A percentile compares a stretch with the other conserved stretches of the same genome.
phyloP scores from a whole-genome alignment of 2,888 invertebrate species.

The Leptinotarsa juncta region DNA sequence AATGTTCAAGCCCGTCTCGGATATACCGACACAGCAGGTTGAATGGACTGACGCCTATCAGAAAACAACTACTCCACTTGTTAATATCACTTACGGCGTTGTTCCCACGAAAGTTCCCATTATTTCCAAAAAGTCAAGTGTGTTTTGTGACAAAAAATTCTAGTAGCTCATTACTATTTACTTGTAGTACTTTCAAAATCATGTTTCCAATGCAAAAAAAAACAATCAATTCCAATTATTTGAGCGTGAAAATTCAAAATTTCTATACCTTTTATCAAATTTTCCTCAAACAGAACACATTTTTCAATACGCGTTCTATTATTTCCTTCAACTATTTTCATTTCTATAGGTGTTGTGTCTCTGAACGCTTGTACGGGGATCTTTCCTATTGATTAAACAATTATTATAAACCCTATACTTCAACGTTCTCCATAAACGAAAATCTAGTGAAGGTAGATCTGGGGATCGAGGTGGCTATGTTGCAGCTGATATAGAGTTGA shows the following conservation, averaged over 20 bases:
- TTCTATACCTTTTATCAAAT: background rate
- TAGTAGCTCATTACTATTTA: background rate
- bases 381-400: background rate
- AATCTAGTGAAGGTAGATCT: conserved; percentile 2
- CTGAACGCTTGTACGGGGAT: background rate
- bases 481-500: background rate
- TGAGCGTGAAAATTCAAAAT: background rate
- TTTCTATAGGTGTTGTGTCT: background rate
- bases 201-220: too few relatives aligned
- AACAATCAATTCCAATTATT: background rate
- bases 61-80: too few relatives aligned
- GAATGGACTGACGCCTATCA: too few relatives aligned
- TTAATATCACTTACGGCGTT: too few relatives aligned
- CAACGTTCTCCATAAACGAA: background rate
- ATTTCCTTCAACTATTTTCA: background rate
- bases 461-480: background rate
- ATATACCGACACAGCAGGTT: too few relatives aligned
- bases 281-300: background rate
- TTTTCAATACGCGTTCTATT: background rate
- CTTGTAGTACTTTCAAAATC: background rate
- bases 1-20: too few relatives aligned
- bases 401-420: background rate
- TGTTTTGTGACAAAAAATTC: background rate
- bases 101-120: background rate
- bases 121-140: background rate